Evolutionary conservation across 2,797 vertebrate genomes (phyloP).

Genomic region (Cuculus canorus): DNA sequence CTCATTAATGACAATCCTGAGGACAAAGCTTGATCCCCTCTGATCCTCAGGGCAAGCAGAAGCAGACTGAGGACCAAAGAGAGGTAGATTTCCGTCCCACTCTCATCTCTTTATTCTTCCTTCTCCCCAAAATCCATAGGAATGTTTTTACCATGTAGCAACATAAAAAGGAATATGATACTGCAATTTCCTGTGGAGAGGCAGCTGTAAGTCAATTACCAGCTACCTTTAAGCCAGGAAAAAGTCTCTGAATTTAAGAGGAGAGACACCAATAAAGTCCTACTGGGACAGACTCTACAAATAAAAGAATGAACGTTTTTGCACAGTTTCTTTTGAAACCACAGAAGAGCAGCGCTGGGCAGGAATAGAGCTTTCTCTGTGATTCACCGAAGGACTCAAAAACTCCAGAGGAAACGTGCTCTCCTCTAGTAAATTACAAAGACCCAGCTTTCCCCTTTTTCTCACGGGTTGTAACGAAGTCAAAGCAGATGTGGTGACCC

Average conservation of each 20-base stretch:
- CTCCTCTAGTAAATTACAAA: not conserved
- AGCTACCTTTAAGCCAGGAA: slow-evolving; percentile 48
- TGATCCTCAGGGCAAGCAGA: not conserved
- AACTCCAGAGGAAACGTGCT: not conserved
- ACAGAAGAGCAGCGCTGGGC: not conserved
- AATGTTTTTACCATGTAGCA: not conserved
- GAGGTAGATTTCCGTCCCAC: not conserved
- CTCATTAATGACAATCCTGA: not conserved
- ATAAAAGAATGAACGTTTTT: slow-evolving; percentile 8
- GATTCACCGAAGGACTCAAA: not conserved
- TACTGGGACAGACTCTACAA: slow-evolving; percentile 10
- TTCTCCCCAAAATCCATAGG: not conserved
- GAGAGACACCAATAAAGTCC: slow-evolving; percentile 35
- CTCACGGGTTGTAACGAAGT: not conserved
- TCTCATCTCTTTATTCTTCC: not conserved
- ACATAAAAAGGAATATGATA: slow-evolving; percentile 34
- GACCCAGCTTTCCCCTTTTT: not conserved
- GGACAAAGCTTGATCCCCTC: not conserved
- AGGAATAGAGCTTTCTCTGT: slow-evolving; percentile 8
- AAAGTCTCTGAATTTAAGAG: slow-evolving; percentile 42
- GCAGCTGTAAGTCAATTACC: slow-evolving; percentile 54
- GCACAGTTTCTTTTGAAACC: slow-evolving; percentile 39
- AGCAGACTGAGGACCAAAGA: not conserved
- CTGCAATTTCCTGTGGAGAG: slow-evolving; percentile 32
- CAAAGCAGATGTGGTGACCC: not conserved